A percentile compares a stretch with the other conserved stretches of the same genome.
Evolutionary conservation across 53 echinoderm and acorn worm species (phyloP).

Genomic region (Apostichopus leukothele): DNA sequence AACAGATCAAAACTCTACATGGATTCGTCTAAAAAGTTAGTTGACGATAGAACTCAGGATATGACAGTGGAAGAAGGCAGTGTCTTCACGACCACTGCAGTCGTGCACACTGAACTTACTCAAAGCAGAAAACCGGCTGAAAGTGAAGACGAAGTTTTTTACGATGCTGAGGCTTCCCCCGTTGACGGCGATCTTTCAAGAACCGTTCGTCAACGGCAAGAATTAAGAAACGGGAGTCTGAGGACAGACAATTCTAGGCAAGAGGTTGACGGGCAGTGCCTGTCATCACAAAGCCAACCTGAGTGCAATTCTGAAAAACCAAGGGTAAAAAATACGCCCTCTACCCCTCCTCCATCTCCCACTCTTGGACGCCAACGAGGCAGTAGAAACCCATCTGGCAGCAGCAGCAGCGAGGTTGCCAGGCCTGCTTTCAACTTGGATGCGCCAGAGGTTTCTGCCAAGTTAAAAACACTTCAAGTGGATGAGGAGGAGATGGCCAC

Average conservation of each 20-base stretch:
- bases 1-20: background rate
- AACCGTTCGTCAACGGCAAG: background rate
- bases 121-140: background rate
- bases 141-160: slow-evolving; percentile 31
- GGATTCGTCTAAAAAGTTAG: background rate
- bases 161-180: slow-evolving; percentile 23
- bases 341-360: slow-evolving; percentile 38
- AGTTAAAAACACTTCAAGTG: slow-evolving; percentile 15
- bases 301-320: slow-evolving; percentile 31
- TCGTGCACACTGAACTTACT: slow-evolving; percentile 9
- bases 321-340: background rate
- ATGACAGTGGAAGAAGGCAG: slow-evolving; percentile 27
- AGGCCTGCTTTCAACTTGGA: background rate
- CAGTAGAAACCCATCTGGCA: slow-evolving; percentile 4
- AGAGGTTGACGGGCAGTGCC: slow-evolving; percentile 27
- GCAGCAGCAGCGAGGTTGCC: background rate
- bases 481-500: background rate
- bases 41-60: background rate
- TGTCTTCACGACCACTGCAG: slow-evolving; percentile 35
- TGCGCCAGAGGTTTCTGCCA: slow-evolving; percentile 39
- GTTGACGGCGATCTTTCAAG: slow-evolving; percentile 18
- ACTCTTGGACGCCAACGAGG: background rate
- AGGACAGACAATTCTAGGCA: background rate
- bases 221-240: background rate
- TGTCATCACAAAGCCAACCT: slow-evolving; percentile 1